Conservation (phyloP, 2,888 invertebrate species). For the Nomada lathburiana region DNA sequence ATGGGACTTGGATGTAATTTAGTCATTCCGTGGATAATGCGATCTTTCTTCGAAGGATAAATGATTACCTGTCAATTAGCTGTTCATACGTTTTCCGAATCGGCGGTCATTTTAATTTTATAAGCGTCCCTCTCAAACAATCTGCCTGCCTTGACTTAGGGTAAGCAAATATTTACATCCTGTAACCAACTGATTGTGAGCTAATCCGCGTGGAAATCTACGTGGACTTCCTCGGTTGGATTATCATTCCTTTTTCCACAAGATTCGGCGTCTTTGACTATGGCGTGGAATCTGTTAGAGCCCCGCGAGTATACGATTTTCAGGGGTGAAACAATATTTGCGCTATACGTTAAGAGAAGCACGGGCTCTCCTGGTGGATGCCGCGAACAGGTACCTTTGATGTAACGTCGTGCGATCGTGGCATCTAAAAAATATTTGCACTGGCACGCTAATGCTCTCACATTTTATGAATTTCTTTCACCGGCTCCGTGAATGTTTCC, state of each 20-base stretch:
- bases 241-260: slow-evolving; percentile 49
- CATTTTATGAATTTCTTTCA: slow-evolving; percentile 40
- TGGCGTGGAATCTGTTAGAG: not conserved
- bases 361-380: slow-evolving; percentile 12
- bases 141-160: slow-evolving; percentile 53
- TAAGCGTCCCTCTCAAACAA: slow-evolving; percentile 13
- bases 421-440: slow-evolving; percentile 46
- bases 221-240: slow-evolving; percentile 54
- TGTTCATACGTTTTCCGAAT: not conserved
- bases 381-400: slow-evolving; percentile 30
- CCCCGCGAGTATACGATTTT: slow-evolving; percentile 39
- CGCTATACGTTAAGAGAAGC: slow-evolving; percentile 59
- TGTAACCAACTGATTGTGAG: slow-evolving; percentile 54
- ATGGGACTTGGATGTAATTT: too few species aligned
- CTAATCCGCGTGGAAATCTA: slow-evolving; percentile 69
- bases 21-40: too few species aligned
- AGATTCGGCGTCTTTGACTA: slow-evolving; percentile 73
- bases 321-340: slow-evolving; percentile 67
- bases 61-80: not conserved
- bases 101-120: slow-evolving; percentile 33
- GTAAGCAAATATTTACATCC: slow-evolving; percentile 74
- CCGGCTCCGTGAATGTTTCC: not conserved
- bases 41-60: too few species aligned
- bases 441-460: slow-evolving; percentile 43
- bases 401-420: slow-evolving; percentile 34